Conservation (phyloP, 2,888 invertebrate species). For the Aphodius granarius region DNA sequence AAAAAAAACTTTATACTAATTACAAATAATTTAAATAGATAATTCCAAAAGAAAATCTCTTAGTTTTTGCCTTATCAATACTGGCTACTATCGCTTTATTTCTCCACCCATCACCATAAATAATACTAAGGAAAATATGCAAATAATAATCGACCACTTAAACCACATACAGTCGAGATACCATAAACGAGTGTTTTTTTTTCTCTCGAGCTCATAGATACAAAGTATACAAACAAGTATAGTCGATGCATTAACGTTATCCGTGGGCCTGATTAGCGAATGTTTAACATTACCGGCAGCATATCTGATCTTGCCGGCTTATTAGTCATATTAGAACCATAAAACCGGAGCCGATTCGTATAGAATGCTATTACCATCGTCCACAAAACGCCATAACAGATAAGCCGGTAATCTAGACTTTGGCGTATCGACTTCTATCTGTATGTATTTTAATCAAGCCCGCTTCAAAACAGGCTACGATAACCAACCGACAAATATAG, state of each 20-base stretch:
- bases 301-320: conserved; percentile 9
- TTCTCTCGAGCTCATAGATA: neutral
- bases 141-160: neutral
- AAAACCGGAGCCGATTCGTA: neutral
- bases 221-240: neutral
- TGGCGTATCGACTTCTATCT: neutral
- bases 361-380: neutral
- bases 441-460: neutral
- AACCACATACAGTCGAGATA: neutral
- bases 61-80: too few relatives aligned
- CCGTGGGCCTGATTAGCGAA: conserved; percentile 13
- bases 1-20: too few relatives aligned
- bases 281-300: neutral
- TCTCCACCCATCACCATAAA: neutral
- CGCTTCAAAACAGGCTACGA: neutral
- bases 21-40: too few relatives aligned
- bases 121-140: neutral
- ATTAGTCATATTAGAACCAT: conserved; percentile 10
- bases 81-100: too few relatives aligned
- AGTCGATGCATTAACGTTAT: neutral
- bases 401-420: neutral
- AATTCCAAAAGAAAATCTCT: too few relatives aligned
- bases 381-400: neutral
- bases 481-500: neutral
- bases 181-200: neutral